phyloP scores from a whole-genome alignment of 2,797 vertebrate genomes.

The Alfaro cultratus region DNA sequence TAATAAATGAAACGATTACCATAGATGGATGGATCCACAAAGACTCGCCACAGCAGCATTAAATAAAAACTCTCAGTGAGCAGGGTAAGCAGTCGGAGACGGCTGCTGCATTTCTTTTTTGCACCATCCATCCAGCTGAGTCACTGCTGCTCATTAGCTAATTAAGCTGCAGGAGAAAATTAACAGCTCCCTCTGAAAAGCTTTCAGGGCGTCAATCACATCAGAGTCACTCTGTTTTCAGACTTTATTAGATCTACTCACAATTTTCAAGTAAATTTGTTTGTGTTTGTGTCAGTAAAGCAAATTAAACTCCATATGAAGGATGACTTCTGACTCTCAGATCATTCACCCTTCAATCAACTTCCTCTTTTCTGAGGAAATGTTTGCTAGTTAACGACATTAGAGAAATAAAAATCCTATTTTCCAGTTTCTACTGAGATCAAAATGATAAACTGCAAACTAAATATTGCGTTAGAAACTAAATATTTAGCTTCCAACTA shows the following conservation, averaged over 20 bases:
- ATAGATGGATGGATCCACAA: background rate
- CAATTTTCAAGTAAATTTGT: background rate
- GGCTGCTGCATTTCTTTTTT: background rate
- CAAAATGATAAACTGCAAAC: too few species aligned
- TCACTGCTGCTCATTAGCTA: slow-evolving; percentile 61
- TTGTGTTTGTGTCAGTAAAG: background rate
- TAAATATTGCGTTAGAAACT: too few species aligned
- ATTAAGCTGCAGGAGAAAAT: slow-evolving; percentile 52
- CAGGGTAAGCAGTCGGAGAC: background rate
- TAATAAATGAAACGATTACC: background rate
- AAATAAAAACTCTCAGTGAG: background rate
- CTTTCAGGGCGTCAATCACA: background rate
- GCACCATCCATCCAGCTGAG: background rate
- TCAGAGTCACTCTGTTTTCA: background rate
- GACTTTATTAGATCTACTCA: background rate
- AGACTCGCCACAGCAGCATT: background rate
- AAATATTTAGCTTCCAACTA: too few species aligned
- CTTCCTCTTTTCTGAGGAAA: background rate
- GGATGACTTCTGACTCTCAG: slow-evolving; percentile 10
- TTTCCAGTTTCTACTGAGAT: background rate
- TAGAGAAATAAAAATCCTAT: background rate
- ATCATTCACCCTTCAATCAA: background rate
- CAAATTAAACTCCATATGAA: background rate
- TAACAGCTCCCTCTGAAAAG: background rate
- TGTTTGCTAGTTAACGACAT: background rate